phyloP scores from a whole-genome alignment of 2,888 invertebrate species.

The Athalia rosae region DNA sequence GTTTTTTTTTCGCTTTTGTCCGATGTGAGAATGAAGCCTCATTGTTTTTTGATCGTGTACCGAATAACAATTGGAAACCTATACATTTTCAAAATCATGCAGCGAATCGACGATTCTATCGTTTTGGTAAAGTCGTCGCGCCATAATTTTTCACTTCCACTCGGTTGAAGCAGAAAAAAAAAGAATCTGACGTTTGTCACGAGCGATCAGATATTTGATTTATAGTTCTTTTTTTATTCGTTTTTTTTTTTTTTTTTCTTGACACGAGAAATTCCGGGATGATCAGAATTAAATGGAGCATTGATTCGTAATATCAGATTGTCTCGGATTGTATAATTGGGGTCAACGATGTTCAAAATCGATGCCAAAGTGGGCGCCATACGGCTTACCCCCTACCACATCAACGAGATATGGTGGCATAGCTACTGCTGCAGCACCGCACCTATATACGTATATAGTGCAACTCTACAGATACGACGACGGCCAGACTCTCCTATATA shows the following conservation, averaged over 20 bases:
- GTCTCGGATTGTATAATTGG: constrained; percentile 27
- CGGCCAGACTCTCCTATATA: no score
- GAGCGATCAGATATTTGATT: no score
- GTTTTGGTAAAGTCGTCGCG: no score
- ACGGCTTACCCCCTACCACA: no score
- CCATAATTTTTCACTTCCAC: no score
- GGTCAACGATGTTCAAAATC: constrained; percentile 44
- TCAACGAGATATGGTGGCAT: neutral
- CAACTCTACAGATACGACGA: no score
- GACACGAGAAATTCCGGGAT: neutral
- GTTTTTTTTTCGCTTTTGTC: neutral
- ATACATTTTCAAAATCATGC: neutral
- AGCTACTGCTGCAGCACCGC: neutral
- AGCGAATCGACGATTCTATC: no score
- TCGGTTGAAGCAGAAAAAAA: no score
- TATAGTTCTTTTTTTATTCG: no score
- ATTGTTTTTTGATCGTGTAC: constrained; percentile 8
- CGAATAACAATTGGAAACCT: constrained; percentile 14
- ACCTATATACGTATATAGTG: no score
- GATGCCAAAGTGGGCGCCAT: constrained; percentile 15
- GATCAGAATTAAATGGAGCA: constrained; percentile 35
- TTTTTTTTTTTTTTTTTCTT: neutral
- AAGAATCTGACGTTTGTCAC: no score
- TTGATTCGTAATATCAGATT: constrained; percentile 56
- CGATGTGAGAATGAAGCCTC: constrained; percentile 3